These are phyloP conservation scores for Lepidochitona cinerea DNA, from an alignment of 2,888 invertebrate species.

Conservation along the genomic window DNA sequence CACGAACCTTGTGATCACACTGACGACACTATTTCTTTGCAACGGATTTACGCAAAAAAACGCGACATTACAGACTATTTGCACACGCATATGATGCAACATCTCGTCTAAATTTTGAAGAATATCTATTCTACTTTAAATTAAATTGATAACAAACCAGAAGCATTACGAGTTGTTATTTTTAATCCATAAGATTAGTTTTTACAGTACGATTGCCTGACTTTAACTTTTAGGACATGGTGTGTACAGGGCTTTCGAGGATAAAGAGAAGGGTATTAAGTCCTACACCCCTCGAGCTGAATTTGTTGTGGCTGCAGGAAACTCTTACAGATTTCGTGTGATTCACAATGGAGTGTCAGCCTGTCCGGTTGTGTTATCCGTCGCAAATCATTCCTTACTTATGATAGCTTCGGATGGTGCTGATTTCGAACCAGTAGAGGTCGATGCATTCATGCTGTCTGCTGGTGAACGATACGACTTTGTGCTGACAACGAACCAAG, in stretches of 20 bases:
- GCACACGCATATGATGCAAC: too few species aligned
- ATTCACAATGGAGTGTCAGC: constrained; percentile 72
- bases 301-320: constrained; percentile 29
- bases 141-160: too few species aligned
- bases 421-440: constrained; percentile 30
- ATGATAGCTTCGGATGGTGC: constrained; percentile 45
- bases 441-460: constrained; percentile 35
- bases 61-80: too few species aligned
- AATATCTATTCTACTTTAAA: too few species aligned
- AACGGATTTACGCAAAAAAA: too few species aligned
- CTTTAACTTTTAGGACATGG: too few species aligned
- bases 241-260: constrained; percentile 71
- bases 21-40: too few species aligned
- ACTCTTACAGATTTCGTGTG: constrained; percentile 42
- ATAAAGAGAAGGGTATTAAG: background rate
- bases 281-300: constrained; percentile 19
- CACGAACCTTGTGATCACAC: too few species aligned
- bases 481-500: constrained; percentile 81
- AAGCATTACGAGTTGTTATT: too few species aligned
- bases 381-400: constrained; percentile 38
- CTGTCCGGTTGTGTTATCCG: constrained; percentile 39
- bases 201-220: too few species aligned
- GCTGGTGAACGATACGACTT: constrained; percentile 81
- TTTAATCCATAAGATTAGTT: too few species aligned
- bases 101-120: too few species aligned